A percentile compares a stretch with the other conserved stretches of the same genome.
Evolutionary conservation across 2,797 vertebrate species (phyloP).

Genomic region (Diplodus sargus): DNA sequence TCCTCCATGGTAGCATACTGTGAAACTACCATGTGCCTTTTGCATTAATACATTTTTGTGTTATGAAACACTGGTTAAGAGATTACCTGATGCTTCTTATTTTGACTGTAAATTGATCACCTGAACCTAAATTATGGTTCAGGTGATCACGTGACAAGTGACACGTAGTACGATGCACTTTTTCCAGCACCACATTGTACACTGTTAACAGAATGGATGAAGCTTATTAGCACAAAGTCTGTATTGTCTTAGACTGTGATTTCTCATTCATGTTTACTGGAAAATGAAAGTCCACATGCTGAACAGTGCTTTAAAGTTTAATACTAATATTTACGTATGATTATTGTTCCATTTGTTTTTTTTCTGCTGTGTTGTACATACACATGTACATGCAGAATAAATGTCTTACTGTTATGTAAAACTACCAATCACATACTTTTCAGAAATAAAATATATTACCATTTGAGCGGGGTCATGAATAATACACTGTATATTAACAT

Average conservation of each 20-base stretch:
- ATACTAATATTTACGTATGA: no score
- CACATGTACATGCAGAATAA: neutral
- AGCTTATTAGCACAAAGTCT: slow-evolving; percentile 14
- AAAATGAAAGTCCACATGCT: no score
- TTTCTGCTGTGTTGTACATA: neutral
- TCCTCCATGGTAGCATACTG: neutral
- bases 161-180: neutral
- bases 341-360: no score
- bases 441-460: slow-evolving; percentile 7
- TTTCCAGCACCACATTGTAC: neutral
- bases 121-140: neutral
- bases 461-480: neutral
- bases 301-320: no score
- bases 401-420: slow-evolving; percentile 16
- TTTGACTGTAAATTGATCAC: neutral
- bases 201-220: slow-evolving; percentile 10
- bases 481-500: neutral
- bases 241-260: slow-evolving; percentile 18
- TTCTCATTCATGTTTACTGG: neutral
- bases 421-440: slow-evolving; percentile 6
- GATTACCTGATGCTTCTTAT: slow-evolving; percentile 1
- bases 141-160: neutral
- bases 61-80: slow-evolving; percentile 7
- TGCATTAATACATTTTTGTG: neutral
- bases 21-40: slow-evolving; percentile 24